Conservation (phyloP, 2,113 vertebrate genomes). For the Ginglymostoma cirratum region DNA sequence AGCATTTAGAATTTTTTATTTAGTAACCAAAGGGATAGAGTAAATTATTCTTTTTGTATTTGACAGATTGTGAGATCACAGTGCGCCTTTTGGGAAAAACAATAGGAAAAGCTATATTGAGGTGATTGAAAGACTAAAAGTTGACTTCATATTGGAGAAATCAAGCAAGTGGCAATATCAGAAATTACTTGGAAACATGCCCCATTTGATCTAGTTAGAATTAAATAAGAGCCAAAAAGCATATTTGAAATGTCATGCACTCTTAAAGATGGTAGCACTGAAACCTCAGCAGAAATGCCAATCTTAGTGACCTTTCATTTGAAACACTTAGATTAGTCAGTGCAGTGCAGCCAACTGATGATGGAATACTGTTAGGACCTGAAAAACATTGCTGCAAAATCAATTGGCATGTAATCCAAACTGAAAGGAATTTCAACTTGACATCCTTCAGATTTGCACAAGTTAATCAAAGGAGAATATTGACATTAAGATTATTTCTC, state of each 20-base stretch:
- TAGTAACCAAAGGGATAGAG: background rate
- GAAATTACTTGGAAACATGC: background rate
- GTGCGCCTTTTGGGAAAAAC: background rate
- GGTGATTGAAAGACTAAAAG: background rate
- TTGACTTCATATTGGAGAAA: background rate
- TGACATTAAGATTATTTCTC: background rate
- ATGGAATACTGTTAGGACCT: background rate
- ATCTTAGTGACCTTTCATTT: constrained; percentile 2
- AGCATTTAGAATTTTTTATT: background rate
- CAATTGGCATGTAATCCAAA: background rate
- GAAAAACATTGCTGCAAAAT: background rate
- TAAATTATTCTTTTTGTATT: background rate
- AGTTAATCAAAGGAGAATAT: background rate
- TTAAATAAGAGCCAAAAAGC: background rate
- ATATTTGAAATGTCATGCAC: constrained; percentile 6
- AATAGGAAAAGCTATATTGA: background rate
- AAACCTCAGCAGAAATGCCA: constrained; percentile 9
- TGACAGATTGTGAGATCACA: background rate
- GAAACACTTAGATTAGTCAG: background rate
- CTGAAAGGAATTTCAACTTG: background rate
- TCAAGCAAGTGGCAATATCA: background rate
- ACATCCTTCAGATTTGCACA: background rate
- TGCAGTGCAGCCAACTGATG: background rate
- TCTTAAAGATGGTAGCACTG: background rate
- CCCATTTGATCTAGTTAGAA: background rate